Evolutionary conservation across 2,888 invertebrate species (phyloP).

Genomic region (Eulithis testata): DNA sequence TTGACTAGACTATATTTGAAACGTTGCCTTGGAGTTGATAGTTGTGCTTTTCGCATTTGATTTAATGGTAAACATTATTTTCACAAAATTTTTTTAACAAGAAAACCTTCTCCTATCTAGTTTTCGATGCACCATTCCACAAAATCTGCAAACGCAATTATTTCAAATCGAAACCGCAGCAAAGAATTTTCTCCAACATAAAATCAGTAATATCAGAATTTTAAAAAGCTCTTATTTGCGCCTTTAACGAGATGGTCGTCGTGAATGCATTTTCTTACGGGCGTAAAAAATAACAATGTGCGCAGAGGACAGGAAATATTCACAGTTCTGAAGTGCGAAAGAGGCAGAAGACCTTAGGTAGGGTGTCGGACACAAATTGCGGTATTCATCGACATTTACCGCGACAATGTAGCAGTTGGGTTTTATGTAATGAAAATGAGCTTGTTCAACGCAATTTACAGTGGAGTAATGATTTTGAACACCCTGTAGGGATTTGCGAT

Average conservation of each 20-base stretch:
- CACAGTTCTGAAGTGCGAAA: conserved; percentile 1
- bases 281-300: conserved; percentile 54
- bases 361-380: conserved; percentile 46
- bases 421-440: conserved; percentile 62
- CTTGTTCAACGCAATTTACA: conserved; percentile 47
- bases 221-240: conserved; percentile 44
- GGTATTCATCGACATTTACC: conserved; percentile 47
- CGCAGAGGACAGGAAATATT: conserved; percentile 32
- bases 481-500: conserved; percentile 34
- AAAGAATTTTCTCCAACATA: conserved; percentile 25
- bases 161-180: conserved; percentile 24
- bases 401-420: conserved; percentile 43
- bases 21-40: too few species aligned
- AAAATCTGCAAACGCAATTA: conserved; percentile 12
- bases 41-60: too few species aligned
- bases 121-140: conserved; percentile 2
- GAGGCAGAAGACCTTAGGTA: conserved; percentile 23
- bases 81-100: too few species aligned
- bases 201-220: conserved; percentile 39
- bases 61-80: too few species aligned
- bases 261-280: conserved; percentile 45
- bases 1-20: neutral
- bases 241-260: conserved; percentile 45
- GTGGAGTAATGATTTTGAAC: conserved; percentile 41
- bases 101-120: neutral